Evolutionary conservation across 2,888 invertebrate species (phyloP), one percentile per base, ranked within the genome.

Genomic region (Luffia ferchaultella): DNA sequence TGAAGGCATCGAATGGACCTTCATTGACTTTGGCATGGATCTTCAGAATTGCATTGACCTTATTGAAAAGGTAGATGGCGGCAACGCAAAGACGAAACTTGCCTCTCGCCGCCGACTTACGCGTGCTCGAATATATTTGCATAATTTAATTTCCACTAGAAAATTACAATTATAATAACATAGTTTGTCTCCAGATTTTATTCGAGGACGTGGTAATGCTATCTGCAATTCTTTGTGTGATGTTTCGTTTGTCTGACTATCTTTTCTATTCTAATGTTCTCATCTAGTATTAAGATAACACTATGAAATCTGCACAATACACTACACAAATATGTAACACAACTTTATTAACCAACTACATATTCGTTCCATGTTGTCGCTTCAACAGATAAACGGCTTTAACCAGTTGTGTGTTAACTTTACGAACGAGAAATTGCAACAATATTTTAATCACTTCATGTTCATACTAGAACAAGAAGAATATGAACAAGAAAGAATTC

Each of bases 371-470:
- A 64, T 69, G 60, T 67, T 48, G 52, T 52, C 50, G 53, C 48
- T 52, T 57, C 40, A 18, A 9, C 88, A 95, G 95, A 91, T 88
- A 87, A 96, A 96, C 87, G 91, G 94, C 73, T 96, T 96, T 88
- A 95, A 96, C 86, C 96, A 96, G 84, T 89, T 96, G 73, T 96
- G 96, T 88, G 95, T 96, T 89, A 96, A 96, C 88, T 96, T 95
- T 88, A 94, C 95, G 69, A 96, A 96, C 80, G 96, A 96, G 86
- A 93, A 94, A 82, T 88, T 96, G 64, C 96, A 96, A 85, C 96
- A 96, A 76, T 96, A 93, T 87, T 96, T 96, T 90, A 96, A 96
- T 84, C 95, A 96, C 78, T 91, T 94, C 87, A 96, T 96, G 96
- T 96, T 96, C 86, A 91, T 96, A 63, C 86, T 96, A 82, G 96